These are phyloP conservation scores for Drosophila cardini DNA, from an alignment of 1,140 invertebrate genomes.

Conservation along the genomic window DNA sequence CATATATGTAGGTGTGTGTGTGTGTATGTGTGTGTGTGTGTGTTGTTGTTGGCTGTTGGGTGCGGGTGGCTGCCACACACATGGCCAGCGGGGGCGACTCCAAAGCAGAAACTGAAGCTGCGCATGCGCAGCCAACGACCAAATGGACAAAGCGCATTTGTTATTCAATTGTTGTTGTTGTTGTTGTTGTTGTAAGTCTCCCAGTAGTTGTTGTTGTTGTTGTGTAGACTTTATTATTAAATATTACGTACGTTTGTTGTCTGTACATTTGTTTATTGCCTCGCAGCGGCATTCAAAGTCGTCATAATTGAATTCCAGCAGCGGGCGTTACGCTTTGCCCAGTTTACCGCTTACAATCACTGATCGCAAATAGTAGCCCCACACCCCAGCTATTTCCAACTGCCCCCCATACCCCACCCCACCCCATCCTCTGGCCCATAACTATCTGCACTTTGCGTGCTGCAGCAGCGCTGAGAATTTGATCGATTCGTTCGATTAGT, in stretches of 20 bases:
- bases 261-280: constrained; percentile 81
- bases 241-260: constrained; percentile 80
- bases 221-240: constrained; percentile 69
- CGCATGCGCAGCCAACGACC: constrained; percentile 40
- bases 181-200: constrained; percentile 10
- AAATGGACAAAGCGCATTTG: constrained; percentile 50
- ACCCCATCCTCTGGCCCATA: constrained; percentile 12
- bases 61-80: constrained; percentile 59
- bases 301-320: constrained; percentile 83
- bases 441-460: constrained; percentile 60
- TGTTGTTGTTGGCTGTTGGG: constrained; percentile 33
- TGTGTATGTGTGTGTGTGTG: constrained; percentile 24
- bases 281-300: constrained; percentile 64
- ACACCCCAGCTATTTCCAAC: background rate
- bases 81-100: constrained; percentile 59
- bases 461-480: constrained; percentile 70
- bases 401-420: background rate
- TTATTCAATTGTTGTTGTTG: constrained; percentile 11
- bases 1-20: background rate
- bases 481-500: constrained; percentile 84
- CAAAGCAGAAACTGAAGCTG: constrained; percentile 42
- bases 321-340: constrained; percentile 70
- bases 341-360: constrained; percentile 55
- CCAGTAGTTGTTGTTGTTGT: constrained; percentile 14
- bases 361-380: constrained; percentile 24